phyloP scores from a whole-genome alignment of 1,140 invertebrate species.

The Bombus haemorrhoidalis region DNA sequence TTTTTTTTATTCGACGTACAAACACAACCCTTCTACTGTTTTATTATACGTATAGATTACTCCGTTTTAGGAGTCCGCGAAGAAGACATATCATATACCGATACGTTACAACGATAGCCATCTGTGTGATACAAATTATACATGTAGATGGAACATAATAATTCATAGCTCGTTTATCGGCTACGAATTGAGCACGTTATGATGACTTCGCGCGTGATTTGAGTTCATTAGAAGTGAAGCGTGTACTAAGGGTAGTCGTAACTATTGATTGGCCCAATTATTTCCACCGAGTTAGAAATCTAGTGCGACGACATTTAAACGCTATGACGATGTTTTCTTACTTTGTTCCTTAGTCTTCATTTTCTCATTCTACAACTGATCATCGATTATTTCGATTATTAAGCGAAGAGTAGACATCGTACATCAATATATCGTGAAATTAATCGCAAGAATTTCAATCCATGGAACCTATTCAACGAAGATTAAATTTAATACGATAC shows the following conservation, averaged over 20 bases:
- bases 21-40: no score
- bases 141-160: background rate
- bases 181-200: background rate
- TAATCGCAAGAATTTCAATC: background rate
- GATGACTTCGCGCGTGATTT: background rate
- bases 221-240: constrained; percentile 3
- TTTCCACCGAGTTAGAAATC: constrained; percentile 1
- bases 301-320: background rate
- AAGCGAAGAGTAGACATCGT: background rate
- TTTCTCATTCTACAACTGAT: background rate
- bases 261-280: constrained; percentile 15
- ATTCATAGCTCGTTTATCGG: background rate
- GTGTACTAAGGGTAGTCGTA: background rate
- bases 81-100: background rate
- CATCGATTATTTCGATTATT: background rate
- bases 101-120: background rate
- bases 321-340: background rate
- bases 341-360: no score
- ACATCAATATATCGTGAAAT: no score
- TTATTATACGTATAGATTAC: background rate
- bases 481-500: background rate
- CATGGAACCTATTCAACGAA: background rate
- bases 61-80: background rate
- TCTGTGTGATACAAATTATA: background rate
- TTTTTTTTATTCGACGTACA: no score